These are phyloP conservation scores for Eremophila alpestris DNA, from an alignment of 2,797 vertebrate genomes.

Conservation along the genomic window DNA sequence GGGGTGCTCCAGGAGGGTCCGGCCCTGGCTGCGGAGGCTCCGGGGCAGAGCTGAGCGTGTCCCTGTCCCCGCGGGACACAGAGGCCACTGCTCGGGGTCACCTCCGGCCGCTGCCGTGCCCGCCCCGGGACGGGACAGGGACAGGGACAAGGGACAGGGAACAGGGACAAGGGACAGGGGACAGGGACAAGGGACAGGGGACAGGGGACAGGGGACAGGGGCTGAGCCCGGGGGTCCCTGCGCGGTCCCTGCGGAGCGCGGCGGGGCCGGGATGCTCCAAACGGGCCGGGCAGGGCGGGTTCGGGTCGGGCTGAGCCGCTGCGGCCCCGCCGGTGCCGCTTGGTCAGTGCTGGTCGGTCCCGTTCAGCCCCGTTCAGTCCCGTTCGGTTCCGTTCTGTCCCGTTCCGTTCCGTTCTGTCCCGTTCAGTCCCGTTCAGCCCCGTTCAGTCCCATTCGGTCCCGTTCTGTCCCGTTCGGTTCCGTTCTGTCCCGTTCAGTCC, in stretches of 20 bases:
- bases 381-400: not conserved
- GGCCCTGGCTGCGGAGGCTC: not conserved
- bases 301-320: accelerated
- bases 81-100: not conserved
- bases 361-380: too few relatives aligned
- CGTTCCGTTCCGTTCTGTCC: too few relatives aligned
- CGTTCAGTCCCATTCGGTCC: not conserved
- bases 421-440: not conserved
- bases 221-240: not conserved
- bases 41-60: not conserved
- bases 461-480: not conserved
- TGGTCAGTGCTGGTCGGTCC: not conserved
- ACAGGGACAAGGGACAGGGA: too few relatives aligned
- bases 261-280: not conserved
- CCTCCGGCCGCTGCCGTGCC: too few relatives aligned
- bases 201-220: too few relatives aligned
- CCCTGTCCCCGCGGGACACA: not conserved
- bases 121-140: too few relatives aligned
- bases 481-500: not conserved
- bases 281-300: not conserved
- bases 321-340: not conserved
- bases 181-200: too few relatives aligned
- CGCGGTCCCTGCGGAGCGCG: not conserved
- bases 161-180: too few relatives aligned
- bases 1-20: not conserved